Evolutionary conservation across 2,888 invertebrate genomes (phyloP).

Genomic region (Brachynemurus nebulosus): DNA sequence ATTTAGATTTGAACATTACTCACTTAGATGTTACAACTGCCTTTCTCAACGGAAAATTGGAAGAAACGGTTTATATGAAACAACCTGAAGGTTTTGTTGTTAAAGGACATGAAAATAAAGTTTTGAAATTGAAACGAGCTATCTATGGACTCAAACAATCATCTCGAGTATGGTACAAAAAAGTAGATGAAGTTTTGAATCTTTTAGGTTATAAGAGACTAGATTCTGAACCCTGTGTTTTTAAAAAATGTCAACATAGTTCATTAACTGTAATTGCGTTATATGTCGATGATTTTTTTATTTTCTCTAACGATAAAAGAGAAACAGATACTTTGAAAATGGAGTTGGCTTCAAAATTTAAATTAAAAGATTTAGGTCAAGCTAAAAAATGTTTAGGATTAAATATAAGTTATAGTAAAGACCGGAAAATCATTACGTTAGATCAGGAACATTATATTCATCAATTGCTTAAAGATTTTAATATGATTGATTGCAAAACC

Average conservation of each 20-base stretch:
- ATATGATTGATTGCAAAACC: constrained; percentile 16
- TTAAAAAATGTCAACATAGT: constrained; percentile 7
- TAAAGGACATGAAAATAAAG: too few relatives aligned
- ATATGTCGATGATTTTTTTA: constrained; percentile 13
- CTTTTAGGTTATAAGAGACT: constrained; percentile 11
- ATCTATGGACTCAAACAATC: constrained; percentile 11
- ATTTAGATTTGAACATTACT: constrained; percentile 10
- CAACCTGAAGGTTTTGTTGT: constrained; percentile 6
- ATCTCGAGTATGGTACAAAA: constrained; percentile 7
- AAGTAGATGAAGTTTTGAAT: constrained; percentile 8
- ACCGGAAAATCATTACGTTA: constrained; percentile 9
- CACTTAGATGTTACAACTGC: constrained; percentile 14
- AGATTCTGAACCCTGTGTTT: constrained; percentile 13
- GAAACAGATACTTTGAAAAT: neutral
- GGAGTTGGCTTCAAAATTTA: constrained; percentile 7
- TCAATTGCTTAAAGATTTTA: constrained; percentile 14
- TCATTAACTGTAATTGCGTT: constrained; percentile 7
- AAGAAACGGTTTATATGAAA: constrained; percentile 13
- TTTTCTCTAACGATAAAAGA: constrained; percentile 9
- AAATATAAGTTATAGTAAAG: constrained; percentile 6
- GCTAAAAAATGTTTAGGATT: constrained; percentile 9
- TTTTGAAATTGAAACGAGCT: neutral
- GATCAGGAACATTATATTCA: constrained; percentile 11
- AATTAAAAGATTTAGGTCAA: constrained; percentile 10
- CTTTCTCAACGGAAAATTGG: constrained; percentile 11